Conservation (phyloP, 2,113 vertebrate species). For the Lepisosteus osseus region DNA sequence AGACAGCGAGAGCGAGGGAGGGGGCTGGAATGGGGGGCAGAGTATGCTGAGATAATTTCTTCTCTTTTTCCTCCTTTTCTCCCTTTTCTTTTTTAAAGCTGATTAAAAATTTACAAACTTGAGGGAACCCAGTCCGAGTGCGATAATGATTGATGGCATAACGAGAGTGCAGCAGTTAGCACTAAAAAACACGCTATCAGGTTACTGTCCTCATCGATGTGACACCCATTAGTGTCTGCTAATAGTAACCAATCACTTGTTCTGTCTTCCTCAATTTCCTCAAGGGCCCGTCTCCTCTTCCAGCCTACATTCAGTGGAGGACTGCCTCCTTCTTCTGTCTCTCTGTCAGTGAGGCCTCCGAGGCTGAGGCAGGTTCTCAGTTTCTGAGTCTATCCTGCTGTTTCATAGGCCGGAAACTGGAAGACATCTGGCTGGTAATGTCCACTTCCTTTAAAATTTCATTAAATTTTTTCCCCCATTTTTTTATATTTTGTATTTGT, state of each 20-base stretch:
- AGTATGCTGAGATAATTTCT: neutral
- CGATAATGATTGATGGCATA: constrained; percentile 69
- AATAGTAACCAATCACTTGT: constrained; percentile 70
- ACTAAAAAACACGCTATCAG: constrained; percentile 70
- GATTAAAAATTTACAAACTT: constrained; percentile 73
- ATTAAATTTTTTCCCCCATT: too few relatives aligned
- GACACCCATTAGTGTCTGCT: constrained; percentile 74
- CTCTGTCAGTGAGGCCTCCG: neutral
- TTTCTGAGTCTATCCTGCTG: too few relatives aligned
- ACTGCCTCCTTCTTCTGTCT: constrained; percentile 21
- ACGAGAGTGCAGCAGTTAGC: constrained; percentile 68
- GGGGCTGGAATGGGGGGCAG: neutral
- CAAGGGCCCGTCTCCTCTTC: constrained; percentile 40
- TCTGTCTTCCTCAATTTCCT: constrained; percentile 61
- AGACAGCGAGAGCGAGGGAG: neutral
- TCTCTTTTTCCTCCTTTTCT: neutral
- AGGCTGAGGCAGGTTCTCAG: too few relatives aligned
- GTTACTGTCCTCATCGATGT: constrained; percentile 74
- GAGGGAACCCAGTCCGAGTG: constrained; percentile 62
- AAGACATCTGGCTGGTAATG: too few relatives aligned
- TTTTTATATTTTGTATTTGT: constrained; percentile 9
- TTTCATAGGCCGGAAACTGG: too few relatives aligned
- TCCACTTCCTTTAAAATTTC: too few relatives aligned
- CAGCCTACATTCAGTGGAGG: neutral
- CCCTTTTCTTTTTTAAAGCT: constrained; percentile 44